phyloP scores from a whole-genome alignment of 1,140 invertebrate species.

The Musca vetustissima region DNA sequence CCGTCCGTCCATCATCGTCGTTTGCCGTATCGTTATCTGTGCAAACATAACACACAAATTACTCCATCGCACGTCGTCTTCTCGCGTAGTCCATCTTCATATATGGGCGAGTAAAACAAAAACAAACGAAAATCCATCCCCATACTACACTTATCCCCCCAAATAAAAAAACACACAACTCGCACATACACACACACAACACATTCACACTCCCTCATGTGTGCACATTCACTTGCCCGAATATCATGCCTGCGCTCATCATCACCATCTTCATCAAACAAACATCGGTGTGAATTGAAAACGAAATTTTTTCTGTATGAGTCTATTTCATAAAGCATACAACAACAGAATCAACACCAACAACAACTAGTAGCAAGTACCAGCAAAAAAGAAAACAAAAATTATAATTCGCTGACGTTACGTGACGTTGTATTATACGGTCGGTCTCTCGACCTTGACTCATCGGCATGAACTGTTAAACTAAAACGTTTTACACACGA shows the following conservation, averaged over 20 bases:
- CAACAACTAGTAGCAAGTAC: neutral
- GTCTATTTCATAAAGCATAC: slow-evolving; percentile 3
- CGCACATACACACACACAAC: neutral
- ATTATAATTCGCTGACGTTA: slow-evolving; percentile 33
- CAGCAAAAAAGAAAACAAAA: neutral
- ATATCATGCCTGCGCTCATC: too few relatives aligned
- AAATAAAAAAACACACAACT: neutral
- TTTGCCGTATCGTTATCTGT: too few relatives aligned
- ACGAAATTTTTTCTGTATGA: slow-evolving; percentile 41
- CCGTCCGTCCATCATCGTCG: neutral
- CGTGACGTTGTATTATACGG: slow-evolving; percentile 39
- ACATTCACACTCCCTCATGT: neutral
- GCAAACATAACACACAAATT: slow-evolving; percentile 3
- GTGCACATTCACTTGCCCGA: neutral
- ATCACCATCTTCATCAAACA: too few relatives aligned
- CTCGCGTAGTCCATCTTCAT: too few relatives aligned
- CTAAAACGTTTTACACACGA: slow-evolving; percentile 30
- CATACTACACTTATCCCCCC: neutral
- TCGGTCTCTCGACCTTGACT: slow-evolving; percentile 55
- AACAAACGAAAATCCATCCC: too few relatives aligned
- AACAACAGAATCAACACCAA: neutral
- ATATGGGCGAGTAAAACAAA: too few relatives aligned
- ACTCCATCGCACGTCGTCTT: neutral
- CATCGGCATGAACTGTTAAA: slow-evolving; percentile 56
- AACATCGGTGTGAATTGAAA: slow-evolving; percentile 43